Base-by-base conservation (phyloP, 2,888 invertebrate genomes). In the Baronia brevicornis region DNA sequence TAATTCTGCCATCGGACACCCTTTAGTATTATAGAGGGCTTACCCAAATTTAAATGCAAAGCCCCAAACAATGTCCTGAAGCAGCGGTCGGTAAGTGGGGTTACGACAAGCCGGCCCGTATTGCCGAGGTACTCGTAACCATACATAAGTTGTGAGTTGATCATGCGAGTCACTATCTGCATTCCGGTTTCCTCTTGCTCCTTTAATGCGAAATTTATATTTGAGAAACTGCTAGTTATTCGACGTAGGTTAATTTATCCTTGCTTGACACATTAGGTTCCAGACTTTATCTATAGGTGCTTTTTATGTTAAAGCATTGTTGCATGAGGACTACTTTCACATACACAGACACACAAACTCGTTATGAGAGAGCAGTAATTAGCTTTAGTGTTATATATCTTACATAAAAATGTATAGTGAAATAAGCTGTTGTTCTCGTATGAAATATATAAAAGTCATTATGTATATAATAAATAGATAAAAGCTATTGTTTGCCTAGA, bases 41-140 rank as follows among this genome's bases (percentile, higher is more conserved):
- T 61, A 88, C 90, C 92, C 52, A 97, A 86, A 77, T 96, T 93
- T 41, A 97, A 86, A 84, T 95, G 94, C 51, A 96, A 77, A 0
- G 97, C 97, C 1, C 96, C 95, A 60, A 97, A 95, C 17, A 97
- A 79, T 0, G 97, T 97, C 28, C 97, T 88, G 68, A 95, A 97
- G 67, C 94, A 95, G 23, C 97, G 88, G 77, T 97, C 97, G 0
- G 97, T 97, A 38, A 97, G 85, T 0, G 97, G 97, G 0, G 97
- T 97, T 36, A 97, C 95, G 3, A 97, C 97, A 8, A 97, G 85
- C 8, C 96, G 87, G 0, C 91, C 87, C 0, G 93, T 91, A 62
- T 97, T 97, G 1, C 96, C 97, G 30, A 98, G 86, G 70, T 97
- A 98, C 75, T 98, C 97, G 63, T 97, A 96, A 1, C 96, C 96